Percentiles rank a stretch among this genome's conserved stretches.
phyloP scores from a whole-genome alignment of 2,888 invertebrate genomes.

The Andricus quercusramuli region DNA sequence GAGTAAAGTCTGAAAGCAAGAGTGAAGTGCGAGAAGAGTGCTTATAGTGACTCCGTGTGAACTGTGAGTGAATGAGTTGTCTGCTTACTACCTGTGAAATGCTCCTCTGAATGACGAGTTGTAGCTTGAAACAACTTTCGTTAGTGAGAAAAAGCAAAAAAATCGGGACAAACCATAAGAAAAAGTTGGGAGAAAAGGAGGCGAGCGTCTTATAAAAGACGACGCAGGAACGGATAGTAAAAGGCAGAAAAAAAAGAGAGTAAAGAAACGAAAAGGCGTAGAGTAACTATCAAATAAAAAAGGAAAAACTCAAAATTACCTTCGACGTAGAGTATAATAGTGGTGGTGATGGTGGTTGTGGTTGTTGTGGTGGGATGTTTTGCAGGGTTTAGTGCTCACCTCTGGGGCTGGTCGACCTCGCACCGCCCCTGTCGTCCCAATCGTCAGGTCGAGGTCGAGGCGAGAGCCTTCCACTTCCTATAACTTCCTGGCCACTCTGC shows the following conservation, averaged over 20 bases:
- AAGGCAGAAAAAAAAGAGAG: conserved; percentile 27
- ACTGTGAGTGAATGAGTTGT: conserved; percentile 45
- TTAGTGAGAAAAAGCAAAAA: conserved; percentile 58
- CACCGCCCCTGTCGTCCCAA: conserved; percentile 74
- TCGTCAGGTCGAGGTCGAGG: conserved; percentile 73
- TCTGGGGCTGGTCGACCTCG: conserved; percentile 77
- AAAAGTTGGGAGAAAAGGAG: conserved; percentile 29
- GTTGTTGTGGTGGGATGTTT: conserved; percentile 65
- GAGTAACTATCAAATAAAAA: conserved; percentile 50
- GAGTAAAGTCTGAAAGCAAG: conserved; percentile 48
- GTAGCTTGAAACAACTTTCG: conserved; percentile 59
- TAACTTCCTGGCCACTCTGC: conserved; percentile 79
- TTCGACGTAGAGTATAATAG: conserved; percentile 74
- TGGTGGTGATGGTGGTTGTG: conserved; percentile 71
- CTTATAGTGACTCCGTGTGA: conserved; percentile 45
- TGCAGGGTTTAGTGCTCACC: conserved; percentile 77
- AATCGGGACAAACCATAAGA: conserved; percentile 40
- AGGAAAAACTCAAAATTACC: conserved; percentile 74
- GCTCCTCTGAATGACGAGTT: conserved; percentile 45
- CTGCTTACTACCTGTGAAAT: conserved; percentile 49
- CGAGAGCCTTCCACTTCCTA: conserved; percentile 73
- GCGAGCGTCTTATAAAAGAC: neutral
- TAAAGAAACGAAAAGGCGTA: conserved; percentile 25
- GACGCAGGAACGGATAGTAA: conserved; percentile 16
- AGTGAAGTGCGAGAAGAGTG: conserved; percentile 44